Conservation (phyloP, 2,888 invertebrate genomes). For the Caenorhabditis imperialis region DNA sequence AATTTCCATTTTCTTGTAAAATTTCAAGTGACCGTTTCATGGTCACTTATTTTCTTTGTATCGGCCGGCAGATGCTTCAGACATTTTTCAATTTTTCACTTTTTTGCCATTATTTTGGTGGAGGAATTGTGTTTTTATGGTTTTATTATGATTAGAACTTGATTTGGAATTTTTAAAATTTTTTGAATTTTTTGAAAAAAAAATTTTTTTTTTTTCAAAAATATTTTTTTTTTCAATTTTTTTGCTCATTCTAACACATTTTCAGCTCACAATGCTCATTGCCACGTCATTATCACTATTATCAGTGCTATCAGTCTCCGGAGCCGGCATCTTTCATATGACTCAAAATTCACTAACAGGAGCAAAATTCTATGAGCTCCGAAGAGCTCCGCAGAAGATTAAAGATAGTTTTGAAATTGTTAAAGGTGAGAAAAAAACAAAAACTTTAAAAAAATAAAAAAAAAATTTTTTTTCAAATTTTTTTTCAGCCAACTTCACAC, state of each 20-base stretch:
- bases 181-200: too few species aligned
- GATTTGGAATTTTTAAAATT: too few species aligned
- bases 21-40: slow-evolving; percentile 46
- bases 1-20: neutral
- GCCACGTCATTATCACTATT: too few species aligned
- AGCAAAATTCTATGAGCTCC: slow-evolving; percentile 52
- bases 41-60: neutral
- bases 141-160: too few species aligned
- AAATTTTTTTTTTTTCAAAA: slow-evolving; percentile 12
- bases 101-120: too few species aligned
- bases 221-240: neutral
- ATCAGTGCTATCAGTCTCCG: too few species aligned
- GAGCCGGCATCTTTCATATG: slow-evolving; percentile 45
- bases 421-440: slow-evolving; percentile 5
- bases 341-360: slow-evolving; percentile 54
- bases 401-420: slow-evolving; percentile 23
- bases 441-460: neutral
- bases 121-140: too few species aligned
- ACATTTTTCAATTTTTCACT: neutral
- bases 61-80: neutral
- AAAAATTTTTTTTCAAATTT: too few species aligned
- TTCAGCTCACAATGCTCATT: too few species aligned
- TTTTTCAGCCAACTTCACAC: slow-evolving; percentile 20
- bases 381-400: slow-evolving; percentile 28
- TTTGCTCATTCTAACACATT: slow-evolving; percentile 13